Evolutionary conservation across 2,113 vertebrate species (phyloP).

Genomic region (Cephalopterus ornatus): DNA sequence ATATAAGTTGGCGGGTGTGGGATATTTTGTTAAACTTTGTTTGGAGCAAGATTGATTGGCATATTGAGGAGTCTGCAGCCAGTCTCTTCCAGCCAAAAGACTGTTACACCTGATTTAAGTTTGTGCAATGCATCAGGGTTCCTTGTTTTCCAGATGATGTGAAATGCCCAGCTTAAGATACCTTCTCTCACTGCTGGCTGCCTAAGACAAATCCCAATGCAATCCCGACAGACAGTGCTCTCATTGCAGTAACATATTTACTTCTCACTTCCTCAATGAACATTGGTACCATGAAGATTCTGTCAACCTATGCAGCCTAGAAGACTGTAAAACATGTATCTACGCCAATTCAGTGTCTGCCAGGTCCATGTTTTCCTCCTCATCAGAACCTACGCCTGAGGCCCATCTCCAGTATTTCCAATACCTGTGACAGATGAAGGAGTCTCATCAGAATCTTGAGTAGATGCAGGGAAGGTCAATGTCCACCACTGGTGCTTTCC

Average conservation of each 20-base stretch:
- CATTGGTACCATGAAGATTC: rapidly evolving
- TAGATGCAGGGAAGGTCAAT: neutral
- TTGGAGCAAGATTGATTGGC: neutral
- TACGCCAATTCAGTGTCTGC: neutral
- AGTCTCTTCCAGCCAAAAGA: neutral
- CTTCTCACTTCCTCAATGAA: neutral
- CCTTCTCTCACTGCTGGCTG: neutral
- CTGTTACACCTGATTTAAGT: neutral
- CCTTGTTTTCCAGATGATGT: neutral
- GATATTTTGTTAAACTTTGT: neutral
- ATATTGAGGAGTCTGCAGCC: neutral
- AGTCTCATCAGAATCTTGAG: neutral
- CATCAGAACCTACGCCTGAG: neutral
- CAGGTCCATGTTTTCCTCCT: neutral
- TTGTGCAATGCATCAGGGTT: neutral
- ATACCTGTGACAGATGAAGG: neutral
- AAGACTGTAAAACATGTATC: neutral
- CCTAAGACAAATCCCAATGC: neutral
- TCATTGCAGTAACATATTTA: neutral
- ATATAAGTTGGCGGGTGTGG: rapidly evolving
- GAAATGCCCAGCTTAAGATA: neutral
- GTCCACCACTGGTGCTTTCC: neutral
- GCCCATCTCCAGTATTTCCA: neutral
- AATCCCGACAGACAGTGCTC: neutral
- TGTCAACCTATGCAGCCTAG: neutral